Evolutionary conservation across 2,888 invertebrate species (phyloP), one percentile per base, ranked within the genome.

Genomic region (Synanthedon andrenaeformis): DNA sequence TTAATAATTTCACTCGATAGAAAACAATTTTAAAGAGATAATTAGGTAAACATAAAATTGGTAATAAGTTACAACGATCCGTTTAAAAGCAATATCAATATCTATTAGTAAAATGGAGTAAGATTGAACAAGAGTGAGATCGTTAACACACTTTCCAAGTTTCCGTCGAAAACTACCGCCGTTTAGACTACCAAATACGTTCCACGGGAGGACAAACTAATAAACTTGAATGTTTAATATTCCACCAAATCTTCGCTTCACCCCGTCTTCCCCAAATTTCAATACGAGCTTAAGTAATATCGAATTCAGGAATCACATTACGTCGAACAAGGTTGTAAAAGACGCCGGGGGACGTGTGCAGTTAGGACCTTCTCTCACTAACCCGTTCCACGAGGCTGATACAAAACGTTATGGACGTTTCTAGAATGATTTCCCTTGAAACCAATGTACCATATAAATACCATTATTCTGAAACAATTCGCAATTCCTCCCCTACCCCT

Each of bases 171-270:
- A 81, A 82, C 82, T 82, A 82, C 82, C 79, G 73, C 66, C 80
- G 77, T 74, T 83, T 82, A 77, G 74, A 81, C 79, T 80, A 73
- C 77, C 80, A 82, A 82, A 83, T 82, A 81, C 79, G 77, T 62
- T 72, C 63, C 58, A 62, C 66, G 8, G 45, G 79, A 78, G 83
- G 81, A 82, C 82, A 79, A 86, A 86, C 85, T 87, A 86, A 85
- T 87, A 87, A 86, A 84, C 81, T 81, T 81, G 79, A 84, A 86
- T 84, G 84, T 84, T 86, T 86, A 85, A 85, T 86, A 85, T 85
- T 83, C 83, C 65, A 65, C 71, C 70, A 73, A 79, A 82, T 82
- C 79, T 81, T 80, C 79, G 70, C 62, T 67, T 64, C 68, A 66
- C 64, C 72, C 69, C 66, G 62, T 62, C 67, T 57, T 61, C 66